Evolutionary conservation across 92 coral and sea anemone genomes (phyloP).

Genomic region (Zoanthus solanderi): DNA sequence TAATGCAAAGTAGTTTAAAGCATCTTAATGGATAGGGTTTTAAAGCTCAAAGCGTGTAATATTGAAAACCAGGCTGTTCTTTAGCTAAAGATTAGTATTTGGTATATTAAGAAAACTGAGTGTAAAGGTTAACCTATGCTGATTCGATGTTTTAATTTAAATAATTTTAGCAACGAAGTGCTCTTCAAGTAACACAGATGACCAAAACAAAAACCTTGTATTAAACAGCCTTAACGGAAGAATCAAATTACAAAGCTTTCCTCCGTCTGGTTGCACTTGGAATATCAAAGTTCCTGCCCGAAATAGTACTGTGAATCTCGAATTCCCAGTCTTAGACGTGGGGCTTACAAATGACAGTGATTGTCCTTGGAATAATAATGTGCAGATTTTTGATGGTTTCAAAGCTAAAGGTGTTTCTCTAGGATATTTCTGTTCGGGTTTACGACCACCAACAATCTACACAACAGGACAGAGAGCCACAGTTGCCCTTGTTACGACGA

Average conservation of each 20-base stretch:
- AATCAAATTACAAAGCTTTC: background rate
- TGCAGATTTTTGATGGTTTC: background rate
- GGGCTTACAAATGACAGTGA: background rate
- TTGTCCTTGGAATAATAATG: background rate
- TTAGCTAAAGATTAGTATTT: too few species aligned
- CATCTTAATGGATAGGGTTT: too few species aligned
- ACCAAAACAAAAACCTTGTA: slow-evolving; percentile 16
- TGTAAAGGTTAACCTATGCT: background rate
- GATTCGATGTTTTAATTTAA: background rate
- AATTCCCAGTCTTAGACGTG: background rate
- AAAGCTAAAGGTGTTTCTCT: slow-evolving; percentile 1
- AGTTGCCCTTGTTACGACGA: background rate
- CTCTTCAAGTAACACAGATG: slow-evolving; percentile 12
- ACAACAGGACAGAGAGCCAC: background rate
- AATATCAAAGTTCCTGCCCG: background rate
- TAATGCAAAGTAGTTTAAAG: too few species aligned
- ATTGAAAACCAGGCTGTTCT: too few species aligned
- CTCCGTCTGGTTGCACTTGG: background rate
- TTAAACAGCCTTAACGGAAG: background rate
- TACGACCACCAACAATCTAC: slow-evolving; percentile 1
- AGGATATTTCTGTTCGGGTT: background rate
- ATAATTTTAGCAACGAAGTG: slow-evolving; percentile 2
- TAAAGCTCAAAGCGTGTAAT: too few species aligned
- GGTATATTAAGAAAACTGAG: too few species aligned
- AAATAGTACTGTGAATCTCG: background rate